These are phyloP conservation scores for Pediacus dermestoides DNA, from an alignment of 2,888 invertebrate genomes.

Conservation along the genomic window DNA sequence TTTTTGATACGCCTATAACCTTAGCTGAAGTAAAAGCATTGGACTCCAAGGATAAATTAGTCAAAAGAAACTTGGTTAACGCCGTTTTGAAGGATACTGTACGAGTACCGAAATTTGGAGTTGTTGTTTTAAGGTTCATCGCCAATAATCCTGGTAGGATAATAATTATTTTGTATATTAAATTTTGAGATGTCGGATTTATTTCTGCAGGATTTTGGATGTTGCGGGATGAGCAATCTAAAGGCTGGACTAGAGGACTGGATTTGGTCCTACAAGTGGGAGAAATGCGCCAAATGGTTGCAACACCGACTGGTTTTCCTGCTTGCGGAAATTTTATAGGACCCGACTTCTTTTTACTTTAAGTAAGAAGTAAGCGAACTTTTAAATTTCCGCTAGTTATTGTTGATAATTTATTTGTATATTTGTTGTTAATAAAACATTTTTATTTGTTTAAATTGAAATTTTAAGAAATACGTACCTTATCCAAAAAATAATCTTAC, in stretches of 20 bases:
- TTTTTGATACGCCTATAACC: slow-evolving; percentile 53
- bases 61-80: slow-evolving; percentile 57
- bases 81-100: slow-evolving; percentile 72
- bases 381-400: slow-evolving; percentile 8
- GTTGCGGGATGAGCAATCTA: slow-evolving; percentile 71
- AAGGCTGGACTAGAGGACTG: slow-evolving; percentile 72
- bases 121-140: slow-evolving; percentile 66
- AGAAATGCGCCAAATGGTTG: slow-evolving; percentile 59
- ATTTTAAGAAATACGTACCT: too few relatives aligned
- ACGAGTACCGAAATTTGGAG: slow-evolving; percentile 67
- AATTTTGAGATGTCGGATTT: slow-evolving; percentile 8
- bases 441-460: too few relatives aligned
- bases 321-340: slow-evolving; percentile 74
- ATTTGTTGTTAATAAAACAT: slow-evolving; percentile 1
- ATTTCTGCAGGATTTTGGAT: slow-evolving; percentile 68
- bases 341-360: slow-evolving; percentile 70
- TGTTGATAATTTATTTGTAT: slow-evolving; percentile 1
- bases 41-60: slow-evolving; percentile 54
- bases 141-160: slow-evolving; percentile 69
- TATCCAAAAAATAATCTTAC: too few relatives aligned
- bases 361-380: slow-evolving; percentile 26
- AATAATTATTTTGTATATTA: not conserved
- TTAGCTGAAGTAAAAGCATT: slow-evolving; percentile 56
- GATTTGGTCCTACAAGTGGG: slow-evolving; percentile 74
- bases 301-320: slow-evolving; percentile 70